A percentile compares a stretch with the other conserved stretches of the same genome.
Evolutionary conservation across 2,113 vertebrate genomes (phyloP).

Genomic region (Sigmodon hispidus): DNA sequence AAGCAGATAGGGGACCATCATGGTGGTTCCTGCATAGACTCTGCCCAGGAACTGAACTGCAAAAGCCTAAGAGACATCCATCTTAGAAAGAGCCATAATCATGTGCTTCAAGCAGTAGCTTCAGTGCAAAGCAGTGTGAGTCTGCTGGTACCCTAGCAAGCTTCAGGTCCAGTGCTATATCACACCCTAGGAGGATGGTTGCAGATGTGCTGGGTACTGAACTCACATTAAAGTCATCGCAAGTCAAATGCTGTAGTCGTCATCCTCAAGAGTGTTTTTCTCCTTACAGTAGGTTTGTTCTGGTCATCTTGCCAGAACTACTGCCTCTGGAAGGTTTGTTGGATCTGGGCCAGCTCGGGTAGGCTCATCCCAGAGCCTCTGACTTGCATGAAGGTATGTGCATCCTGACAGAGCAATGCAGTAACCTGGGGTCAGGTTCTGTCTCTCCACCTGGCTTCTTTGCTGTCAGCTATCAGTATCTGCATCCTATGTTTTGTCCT

Average conservation of each 20-base stretch:
- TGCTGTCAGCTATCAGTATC: background rate
- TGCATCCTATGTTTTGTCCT: background rate
- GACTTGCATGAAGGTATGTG: background rate
- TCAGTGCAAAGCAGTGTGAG: no score
- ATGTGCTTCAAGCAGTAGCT: background rate
- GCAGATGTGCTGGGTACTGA: background rate
- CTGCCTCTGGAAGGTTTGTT: background rate
- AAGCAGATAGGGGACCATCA: background rate
- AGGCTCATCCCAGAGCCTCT: background rate
- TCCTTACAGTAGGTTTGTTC: background rate
- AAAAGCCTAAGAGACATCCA: background rate
- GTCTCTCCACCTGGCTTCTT: background rate
- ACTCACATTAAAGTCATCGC: background rate
- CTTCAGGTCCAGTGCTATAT: no score
- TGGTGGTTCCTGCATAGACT: accelerated
- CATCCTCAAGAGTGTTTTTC: background rate
- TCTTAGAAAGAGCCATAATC: background rate
- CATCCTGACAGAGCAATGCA: background rate
- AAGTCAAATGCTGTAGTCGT: background rate
- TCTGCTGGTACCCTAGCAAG: background rate
- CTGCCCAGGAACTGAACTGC: background rate
- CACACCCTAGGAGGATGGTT: background rate
- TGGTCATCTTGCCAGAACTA: background rate
- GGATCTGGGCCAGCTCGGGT: background rate
- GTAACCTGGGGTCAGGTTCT: background rate